Evolutionary conservation across 2,797 vertebrate genomes (phyloP), one percentile per base, ranked within the genome.

Genomic region (Carcharodon carcharias): DNA sequence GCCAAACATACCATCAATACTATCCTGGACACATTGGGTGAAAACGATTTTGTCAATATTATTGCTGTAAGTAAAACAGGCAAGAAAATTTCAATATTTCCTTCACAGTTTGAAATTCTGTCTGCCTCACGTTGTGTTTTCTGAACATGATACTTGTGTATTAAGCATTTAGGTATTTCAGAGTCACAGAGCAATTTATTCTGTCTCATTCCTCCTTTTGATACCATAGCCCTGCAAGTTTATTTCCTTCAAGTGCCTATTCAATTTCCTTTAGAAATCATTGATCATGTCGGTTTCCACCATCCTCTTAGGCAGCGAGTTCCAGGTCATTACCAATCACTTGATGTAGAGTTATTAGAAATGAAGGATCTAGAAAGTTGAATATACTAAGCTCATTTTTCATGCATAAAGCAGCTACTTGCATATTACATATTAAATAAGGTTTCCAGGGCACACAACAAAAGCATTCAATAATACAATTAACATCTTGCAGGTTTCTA

Each of bases 11-110:
- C 99, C 23, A 98, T 99, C 69, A 97, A 98, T 96, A 99, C 99
- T 56, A 99, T 99, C 96, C 96, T 99, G 97, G 99, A 99, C 96
- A 99, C 99, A 0, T 97, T 99, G 96, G 99, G 99, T 56, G 99
- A 99, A 97, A 99, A 99, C 0, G 99, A 99, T 97, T 99, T 99
- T 97, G 98, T 99, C 96, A 99, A 99, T 96, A 98, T 99, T 96
- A 99, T 99, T 26, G 98, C 99, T 7, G 99, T 99, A 97, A 98
- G 98, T 97, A 58, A 2, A 95, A 96, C 77, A 56, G 87, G 35
- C 35, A 80, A 40, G 73, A 80, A 40, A 40, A 82, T 82, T 82
- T 82, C 77, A 82, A 82, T 40, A 4, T 40, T n/a, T n/a, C 73
- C 9, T 77, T 82, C 77, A 35, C 61, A 45, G 61, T 21, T 23